Evolutionary conservation across 1,140 invertebrate genomes (phyloP), one percentile per base, ranked within the genome.

Genomic region (Cardiocondyla obscurior): DNA sequence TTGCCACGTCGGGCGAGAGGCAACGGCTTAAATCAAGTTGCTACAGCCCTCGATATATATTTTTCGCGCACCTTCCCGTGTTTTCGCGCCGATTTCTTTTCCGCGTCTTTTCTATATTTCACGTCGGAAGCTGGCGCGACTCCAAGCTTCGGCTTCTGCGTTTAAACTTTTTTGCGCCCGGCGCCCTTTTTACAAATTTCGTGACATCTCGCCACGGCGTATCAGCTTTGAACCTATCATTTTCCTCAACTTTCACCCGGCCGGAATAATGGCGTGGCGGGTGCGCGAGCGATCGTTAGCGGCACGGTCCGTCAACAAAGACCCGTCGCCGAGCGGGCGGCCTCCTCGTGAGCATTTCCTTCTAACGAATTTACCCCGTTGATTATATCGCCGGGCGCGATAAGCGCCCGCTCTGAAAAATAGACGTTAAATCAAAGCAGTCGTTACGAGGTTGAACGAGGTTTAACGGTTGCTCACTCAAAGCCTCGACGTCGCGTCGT

Each of bases 341-440:
- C 12, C 25, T 62, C 28, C 72, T 62, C 12, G 5, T 33, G 42
- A 72, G 72, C n/a, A 49, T 62, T n/a, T n/a, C n/a, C 57, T 62
- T 92, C 93, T 76, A 94, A 88, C 58, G 90, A 92, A 90, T 94
- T 94, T 86, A 87, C 90, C 76, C 90, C 91, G 64, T 83, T 60
- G 25, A 86, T 84, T 76, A 90, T 3, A 25, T 7, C 69, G 16
- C 92, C 89, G 83, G 92, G 92, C 46, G 91, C 92, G 8, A 65
- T 90, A 79, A 85, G 84, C 70, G 51, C 74, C 30, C 81, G 85
- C 55, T 90, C 90, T 92, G 85, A 72, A 90, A 87, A 88, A 88
- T 81, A 83, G 49, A 58, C 49, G 73, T 88, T 79, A 70, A 88
- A 87, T 88, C 82, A 87, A 67, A 84, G 69, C 30, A 51, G 65